phyloP scores from a whole-genome alignment of 2,113 vertebrate species.

The Procavia capensis region DNA sequence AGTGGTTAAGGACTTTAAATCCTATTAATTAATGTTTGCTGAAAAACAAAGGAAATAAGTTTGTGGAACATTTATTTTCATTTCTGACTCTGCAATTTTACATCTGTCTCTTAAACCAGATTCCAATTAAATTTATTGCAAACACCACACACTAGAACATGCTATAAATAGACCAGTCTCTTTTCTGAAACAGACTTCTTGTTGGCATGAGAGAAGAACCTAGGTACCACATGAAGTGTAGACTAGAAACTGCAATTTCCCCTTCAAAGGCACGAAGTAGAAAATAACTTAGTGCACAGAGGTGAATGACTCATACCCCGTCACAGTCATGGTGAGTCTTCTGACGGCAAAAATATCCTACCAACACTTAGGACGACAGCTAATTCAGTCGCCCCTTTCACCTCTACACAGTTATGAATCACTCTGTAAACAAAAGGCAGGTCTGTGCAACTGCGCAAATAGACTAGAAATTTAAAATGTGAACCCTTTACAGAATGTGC shows the following conservation, averaged over 20 bases:
- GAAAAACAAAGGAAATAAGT: background rate
- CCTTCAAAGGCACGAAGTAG: background rate
- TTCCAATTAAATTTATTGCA: background rate
- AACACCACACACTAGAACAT: background rate
- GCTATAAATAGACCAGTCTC: background rate
- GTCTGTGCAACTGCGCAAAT: background rate
- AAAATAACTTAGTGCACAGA: conserved; percentile 13
- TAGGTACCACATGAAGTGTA: background rate
- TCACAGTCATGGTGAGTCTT: background rate
- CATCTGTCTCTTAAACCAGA: background rate
- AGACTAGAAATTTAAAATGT: background rate
- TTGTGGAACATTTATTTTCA: background rate
- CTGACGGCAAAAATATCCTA: background rate
- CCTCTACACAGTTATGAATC: background rate
- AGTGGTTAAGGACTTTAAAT: background rate
- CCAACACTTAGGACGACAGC: conserved; percentile 7
- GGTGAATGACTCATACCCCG: background rate
- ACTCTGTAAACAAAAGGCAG: conserved; percentile 28
- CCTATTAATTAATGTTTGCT: background rate
- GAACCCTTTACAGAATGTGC: background rate
- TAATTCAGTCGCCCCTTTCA: background rate
- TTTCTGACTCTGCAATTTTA: conserved; percentile 30
- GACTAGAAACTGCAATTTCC: background rate
- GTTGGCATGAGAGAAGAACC: background rate
- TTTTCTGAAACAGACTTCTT: conserved; percentile 29